phyloP scores from a whole-genome alignment of 2,888 invertebrate genomes.

The Vanessa cardui region DNA sequence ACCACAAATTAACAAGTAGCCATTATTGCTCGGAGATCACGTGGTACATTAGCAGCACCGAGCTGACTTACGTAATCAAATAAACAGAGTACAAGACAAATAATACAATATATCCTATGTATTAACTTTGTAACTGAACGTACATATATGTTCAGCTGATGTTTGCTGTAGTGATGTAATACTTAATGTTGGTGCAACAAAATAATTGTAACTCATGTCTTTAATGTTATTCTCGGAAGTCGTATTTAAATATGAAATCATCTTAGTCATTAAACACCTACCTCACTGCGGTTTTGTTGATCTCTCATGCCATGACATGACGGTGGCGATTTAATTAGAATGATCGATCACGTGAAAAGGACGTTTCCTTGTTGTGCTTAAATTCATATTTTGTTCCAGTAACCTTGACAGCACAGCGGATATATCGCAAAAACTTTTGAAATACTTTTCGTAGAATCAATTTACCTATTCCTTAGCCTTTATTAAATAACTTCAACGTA shows the following conservation, averaged over 20 bases:
- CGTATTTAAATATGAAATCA: constrained; percentile 12
- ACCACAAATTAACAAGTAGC: constrained; percentile 15
- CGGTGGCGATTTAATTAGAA: constrained; percentile 13
- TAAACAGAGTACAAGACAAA: constrained; percentile 1
- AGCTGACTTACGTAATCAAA: constrained; percentile 6
- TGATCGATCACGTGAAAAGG: constrained; percentile 16
- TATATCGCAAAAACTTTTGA: too few relatives aligned
- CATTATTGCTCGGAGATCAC: constrained; percentile 18
- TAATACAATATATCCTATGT: not conserved
- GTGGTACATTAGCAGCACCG: constrained; percentile 9
- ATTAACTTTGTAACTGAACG: constrained; percentile 1
- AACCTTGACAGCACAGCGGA: too few relatives aligned
- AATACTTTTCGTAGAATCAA: too few relatives aligned
- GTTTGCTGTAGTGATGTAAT: constrained; percentile 16
- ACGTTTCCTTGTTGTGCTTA: not conserved
- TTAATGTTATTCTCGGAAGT: constrained; percentile 7
- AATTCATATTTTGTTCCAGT: not conserved
- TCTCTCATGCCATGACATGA: constrained; percentile 7
- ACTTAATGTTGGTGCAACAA: constrained; percentile 14
- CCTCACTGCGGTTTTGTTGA: constrained; percentile 21
- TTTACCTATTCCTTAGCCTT: too few relatives aligned
- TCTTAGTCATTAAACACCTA: constrained; percentile 20
- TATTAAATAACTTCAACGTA: too few relatives aligned
- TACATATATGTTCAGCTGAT: not conserved
- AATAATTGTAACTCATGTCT: not conserved